These are phyloP conservation scores for Pitangus sulphuratus DNA, from an alignment of 2,797 vertebrate genomes.

Conservation along the genomic window DNA sequence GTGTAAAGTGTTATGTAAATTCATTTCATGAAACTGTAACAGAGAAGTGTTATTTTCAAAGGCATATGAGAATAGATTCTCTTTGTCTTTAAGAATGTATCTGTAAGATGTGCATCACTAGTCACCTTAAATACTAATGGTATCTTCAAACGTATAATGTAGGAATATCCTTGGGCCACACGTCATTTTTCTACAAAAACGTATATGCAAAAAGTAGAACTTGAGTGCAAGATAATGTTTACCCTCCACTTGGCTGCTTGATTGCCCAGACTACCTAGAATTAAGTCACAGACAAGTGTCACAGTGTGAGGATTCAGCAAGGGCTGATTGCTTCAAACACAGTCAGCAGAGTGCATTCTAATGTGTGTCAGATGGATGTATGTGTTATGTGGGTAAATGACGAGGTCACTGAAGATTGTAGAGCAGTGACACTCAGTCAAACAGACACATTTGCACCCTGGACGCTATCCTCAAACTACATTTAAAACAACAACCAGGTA, in stretches of 20 bases:
- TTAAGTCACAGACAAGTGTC: not conserved
- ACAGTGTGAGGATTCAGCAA: not conserved
- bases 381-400: not conserved
- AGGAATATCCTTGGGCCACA: not conserved
- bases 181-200: not conserved
- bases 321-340: not conserved
- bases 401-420: not conserved
- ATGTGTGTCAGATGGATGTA: not conserved
- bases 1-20: not conserved
- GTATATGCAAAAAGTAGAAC: not conserved
- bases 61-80: not conserved
- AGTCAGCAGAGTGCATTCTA: not conserved
- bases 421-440: not conserved
- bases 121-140: not conserved
- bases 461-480: not conserved
- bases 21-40: not conserved
- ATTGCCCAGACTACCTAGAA: not conserved
- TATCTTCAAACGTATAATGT: not conserved
- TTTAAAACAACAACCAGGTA: not conserved
- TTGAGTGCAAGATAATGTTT: not conserved
- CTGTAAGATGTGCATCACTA: not conserved
- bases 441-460: not conserved
- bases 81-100: slow-evolving; percentile 1
- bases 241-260: not conserved
- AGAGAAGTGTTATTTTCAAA: not conserved